Conservation (phyloP, 2,797 vertebrate genomes). For the Sus cebifrons region DNA sequence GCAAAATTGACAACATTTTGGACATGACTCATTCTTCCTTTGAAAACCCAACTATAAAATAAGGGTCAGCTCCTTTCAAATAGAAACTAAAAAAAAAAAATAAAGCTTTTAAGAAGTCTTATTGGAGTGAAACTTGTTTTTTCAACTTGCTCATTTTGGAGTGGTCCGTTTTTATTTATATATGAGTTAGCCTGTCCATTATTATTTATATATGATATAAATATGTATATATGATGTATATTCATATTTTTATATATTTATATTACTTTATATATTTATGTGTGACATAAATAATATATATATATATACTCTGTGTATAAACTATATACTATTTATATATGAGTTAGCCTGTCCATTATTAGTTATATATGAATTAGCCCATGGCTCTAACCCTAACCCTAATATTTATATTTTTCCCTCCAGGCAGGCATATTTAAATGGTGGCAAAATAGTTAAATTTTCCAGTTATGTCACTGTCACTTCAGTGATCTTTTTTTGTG, state of each 20-base stretch:
- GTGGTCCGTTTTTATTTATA: background rate
- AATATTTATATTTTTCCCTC: background rate
- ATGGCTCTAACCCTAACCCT: background rate
- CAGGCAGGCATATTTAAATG: background rate
- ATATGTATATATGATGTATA: background rate
- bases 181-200: background rate
- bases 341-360: background rate
- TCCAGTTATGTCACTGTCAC: background rate
- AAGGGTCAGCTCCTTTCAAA: slow-evolving; percentile 61
- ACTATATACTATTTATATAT: too few relatives aligned
- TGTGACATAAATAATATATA: too few relatives aligned
- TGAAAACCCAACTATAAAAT: slow-evolving; percentile 69
- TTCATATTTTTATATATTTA: too few relatives aligned
- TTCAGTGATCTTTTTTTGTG: background rate
- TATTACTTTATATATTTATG: too few relatives aligned
- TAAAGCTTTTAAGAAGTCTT: background rate
- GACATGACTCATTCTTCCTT: slow-evolving; percentile 82
- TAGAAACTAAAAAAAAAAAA: slow-evolving; percentile 37
- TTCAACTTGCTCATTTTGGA: background rate
- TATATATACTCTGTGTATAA: too few relatives aligned
- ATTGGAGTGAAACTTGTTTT: background rate
- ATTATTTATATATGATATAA: background rate
- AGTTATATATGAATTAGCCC: background rate
- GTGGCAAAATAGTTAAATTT: background rate
- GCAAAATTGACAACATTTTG: slow-evolving; percentile 77